Conservation (phyloP, 2,888 invertebrate genomes). For the Plagiodera versicolora region DNA sequence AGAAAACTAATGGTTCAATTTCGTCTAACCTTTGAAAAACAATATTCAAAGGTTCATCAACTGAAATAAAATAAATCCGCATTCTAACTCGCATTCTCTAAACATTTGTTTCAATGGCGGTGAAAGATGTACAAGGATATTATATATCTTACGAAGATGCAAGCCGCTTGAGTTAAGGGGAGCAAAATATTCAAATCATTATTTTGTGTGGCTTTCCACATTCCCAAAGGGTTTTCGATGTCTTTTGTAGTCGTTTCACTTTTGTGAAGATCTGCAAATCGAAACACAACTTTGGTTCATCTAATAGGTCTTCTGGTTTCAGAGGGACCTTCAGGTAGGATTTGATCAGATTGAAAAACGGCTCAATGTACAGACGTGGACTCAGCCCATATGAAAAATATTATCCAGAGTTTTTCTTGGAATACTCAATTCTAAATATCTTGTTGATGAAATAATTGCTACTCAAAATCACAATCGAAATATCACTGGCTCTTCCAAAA, state of each 20-base stretch:
- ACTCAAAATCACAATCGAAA: no score
- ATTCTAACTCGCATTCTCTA: neutral
- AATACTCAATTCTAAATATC: no score
- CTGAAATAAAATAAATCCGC: no score
- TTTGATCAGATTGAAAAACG: constrained; percentile 20
- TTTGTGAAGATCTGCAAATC: constrained; percentile 40
- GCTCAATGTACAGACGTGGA: constrained; percentile 3
- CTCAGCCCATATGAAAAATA: neutral
- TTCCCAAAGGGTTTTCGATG: constrained; percentile 46
- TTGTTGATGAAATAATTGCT: no score
- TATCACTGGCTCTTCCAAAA: no score
- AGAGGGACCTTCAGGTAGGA: constrained; percentile 21
- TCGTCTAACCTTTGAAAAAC: no score
- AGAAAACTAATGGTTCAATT: no score
- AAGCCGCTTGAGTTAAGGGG: constrained; percentile 17
- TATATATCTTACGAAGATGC: neutral
- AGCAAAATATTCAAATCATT: constrained; percentile 46
- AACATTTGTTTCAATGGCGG: neutral
- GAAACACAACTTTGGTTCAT: constrained; percentile 40
- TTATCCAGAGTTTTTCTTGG: no score
- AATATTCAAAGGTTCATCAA: no score
- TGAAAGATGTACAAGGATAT: neutral
- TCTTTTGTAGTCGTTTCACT: constrained; percentile 44
- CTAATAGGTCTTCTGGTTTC: constrained; percentile 35
- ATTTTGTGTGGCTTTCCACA: constrained; percentile 50